Conservation (phyloP, 2,113 vertebrate species). For the Gavialis gangeticus region DNA sequence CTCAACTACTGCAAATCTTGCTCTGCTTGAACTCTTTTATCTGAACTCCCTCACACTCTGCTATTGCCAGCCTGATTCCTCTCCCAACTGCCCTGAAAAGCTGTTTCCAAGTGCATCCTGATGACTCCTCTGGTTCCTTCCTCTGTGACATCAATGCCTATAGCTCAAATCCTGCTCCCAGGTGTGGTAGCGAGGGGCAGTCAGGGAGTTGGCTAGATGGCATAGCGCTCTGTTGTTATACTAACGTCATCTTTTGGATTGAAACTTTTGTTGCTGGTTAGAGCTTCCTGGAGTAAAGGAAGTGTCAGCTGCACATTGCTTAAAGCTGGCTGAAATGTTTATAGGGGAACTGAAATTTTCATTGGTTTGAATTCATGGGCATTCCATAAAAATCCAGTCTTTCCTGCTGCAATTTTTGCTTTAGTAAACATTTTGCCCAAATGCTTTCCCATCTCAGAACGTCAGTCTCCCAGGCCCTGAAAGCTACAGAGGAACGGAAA, state of each 20-base stretch:
- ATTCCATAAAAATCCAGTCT: constrained; percentile 45
- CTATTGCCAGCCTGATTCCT: neutral
- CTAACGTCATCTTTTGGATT: constrained; percentile 35
- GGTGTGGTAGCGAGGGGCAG: neutral
- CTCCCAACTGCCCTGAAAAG: neutral
- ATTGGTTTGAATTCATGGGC: constrained; percentile 56
- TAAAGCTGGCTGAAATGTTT: constrained; percentile 70
- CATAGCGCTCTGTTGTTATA: neutral
- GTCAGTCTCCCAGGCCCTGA: neutral
- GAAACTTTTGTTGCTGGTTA: constrained; percentile 32
- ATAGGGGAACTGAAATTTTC: constrained; percentile 72
- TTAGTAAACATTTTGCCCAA: constrained; percentile 57
- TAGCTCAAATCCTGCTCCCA: neutral
- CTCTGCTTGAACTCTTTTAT: neutral
- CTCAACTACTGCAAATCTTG: neutral
- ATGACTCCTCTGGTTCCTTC: neutral
- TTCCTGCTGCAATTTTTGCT: constrained; percentile 51
- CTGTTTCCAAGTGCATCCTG: neutral
- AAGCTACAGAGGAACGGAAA: constrained; percentile 16
- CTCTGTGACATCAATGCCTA: neutral
- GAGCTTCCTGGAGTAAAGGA: constrained; percentile 60
- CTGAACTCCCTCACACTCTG: neutral
- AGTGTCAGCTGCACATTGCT: constrained; percentile 55
- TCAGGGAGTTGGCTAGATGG: neutral
- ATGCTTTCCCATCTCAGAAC: neutral